Evolutionary conservation across 2,797 vertebrate species (phyloP), one percentile per base, ranked within the genome.

Genomic region (Anguilla megastoma): DNA sequence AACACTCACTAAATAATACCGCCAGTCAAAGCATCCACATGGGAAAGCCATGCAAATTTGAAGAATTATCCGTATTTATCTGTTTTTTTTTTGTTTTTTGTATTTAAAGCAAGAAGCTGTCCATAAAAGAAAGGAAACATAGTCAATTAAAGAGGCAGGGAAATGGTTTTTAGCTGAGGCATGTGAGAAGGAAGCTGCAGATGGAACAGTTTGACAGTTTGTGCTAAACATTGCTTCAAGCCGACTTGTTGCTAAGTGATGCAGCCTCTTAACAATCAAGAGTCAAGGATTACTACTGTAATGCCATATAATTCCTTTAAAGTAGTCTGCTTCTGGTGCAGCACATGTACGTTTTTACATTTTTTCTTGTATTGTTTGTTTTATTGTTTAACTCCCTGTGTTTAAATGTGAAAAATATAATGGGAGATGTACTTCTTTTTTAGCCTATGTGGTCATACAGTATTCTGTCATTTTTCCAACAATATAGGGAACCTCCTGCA

Each of bases 211-310:
- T 54, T 54, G 12, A 54, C 52, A 54, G n/a, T 83, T 82, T 45
- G 33, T 87, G 69, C 54, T 87, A n/a, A 84, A 27, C 58, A 66
- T 24, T 10, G 16, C 60, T 84, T 27, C 63, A 84, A 48, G 56
- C 9, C 80, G 66, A 14, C 79, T 66, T 83, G 76, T 87, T 87
- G 86, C 86, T 83, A 60, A 87, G 76, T 14, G n/a, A 83, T 87
- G 56, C 86, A 83, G 24, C 54, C 76, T 33, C 16, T 36, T 5
- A 33, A 60, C 54, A 82, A 45, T 52, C 48, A 33, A 54, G 58
- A 10, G 14, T 79, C 24, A 33, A 69, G 16, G 56, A 50, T 27
- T 83, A n/a, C 9, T 30, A 18, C 7, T 79, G 36, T 36, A 14
- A 18, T 79, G 18, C 4, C 30, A 79, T 79, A 7, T 41, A 41